These are phyloP conservation scores for Arbacia lixula DNA, from an alignment of 53 echinoderm and acorn worm genomes.

Conservation along the genomic window DNA sequence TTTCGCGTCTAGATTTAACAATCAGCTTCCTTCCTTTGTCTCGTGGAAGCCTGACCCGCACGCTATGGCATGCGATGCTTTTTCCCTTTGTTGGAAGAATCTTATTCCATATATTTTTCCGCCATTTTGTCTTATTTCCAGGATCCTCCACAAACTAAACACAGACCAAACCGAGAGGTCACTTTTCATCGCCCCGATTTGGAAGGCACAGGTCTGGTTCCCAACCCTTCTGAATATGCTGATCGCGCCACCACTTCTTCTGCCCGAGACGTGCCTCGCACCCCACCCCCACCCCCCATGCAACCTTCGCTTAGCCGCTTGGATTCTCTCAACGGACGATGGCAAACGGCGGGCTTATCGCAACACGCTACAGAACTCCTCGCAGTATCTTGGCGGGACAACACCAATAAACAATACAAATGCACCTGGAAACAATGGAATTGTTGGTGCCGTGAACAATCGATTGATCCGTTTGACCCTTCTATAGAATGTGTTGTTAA, in stretches of 20 bases:
- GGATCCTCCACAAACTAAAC: constrained; percentile 13
- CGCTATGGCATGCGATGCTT: too few relatives aligned
- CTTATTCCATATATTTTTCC: too few relatives aligned
- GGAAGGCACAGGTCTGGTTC: constrained; percentile 63
- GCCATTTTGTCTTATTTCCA: constrained; percentile 19
- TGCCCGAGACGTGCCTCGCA: constrained; percentile 22
- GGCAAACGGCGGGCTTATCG: too few relatives aligned
- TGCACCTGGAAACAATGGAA: constrained; percentile 55
- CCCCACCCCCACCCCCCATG: too few relatives aligned
- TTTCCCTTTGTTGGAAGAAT: too few relatives aligned
- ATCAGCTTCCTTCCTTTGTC: constrained; percentile 7
- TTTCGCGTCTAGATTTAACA: too few relatives aligned
- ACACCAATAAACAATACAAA: constrained; percentile 58
- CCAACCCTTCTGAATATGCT: constrained; percentile 52
- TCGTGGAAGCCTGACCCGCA: too few relatives aligned
- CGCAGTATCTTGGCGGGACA: constrained; percentile 45
- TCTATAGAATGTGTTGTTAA: too few relatives aligned
- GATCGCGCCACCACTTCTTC: constrained; percentile 52
- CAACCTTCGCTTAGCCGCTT: too few relatives aligned
- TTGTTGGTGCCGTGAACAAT: not conserved
- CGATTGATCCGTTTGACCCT: not conserved
- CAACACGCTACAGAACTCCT: constrained; percentile 56
- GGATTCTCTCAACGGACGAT: too few relatives aligned
- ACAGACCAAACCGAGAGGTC: not conserved
- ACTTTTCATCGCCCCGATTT: constrained; percentile 22